phyloP scores from a whole-genome alignment of 2,888 invertebrate species.

The Chaetogeoica ovagalla region DNA sequence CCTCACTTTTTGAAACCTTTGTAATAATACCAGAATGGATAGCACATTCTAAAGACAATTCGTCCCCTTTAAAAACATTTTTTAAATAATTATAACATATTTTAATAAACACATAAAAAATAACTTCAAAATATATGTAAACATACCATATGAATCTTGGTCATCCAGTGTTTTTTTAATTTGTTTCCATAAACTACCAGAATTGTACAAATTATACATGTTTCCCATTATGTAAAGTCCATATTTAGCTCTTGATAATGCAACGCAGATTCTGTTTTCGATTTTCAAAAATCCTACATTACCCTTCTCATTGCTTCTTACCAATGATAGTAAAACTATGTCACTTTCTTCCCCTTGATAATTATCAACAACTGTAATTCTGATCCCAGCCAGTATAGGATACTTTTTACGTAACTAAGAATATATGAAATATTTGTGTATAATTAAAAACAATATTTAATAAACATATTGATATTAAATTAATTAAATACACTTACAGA shows the following conservation, averaged over 20 bases:
- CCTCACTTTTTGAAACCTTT: conserved; percentile 57
- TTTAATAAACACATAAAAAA: not conserved
- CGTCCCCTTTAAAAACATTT: conserved; percentile 51
- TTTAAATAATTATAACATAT: not conserved
- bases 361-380: conserved; percentile 73
- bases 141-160: conserved; percentile 63
- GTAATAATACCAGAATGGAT: conserved; percentile 62
- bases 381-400: conserved; percentile 62
- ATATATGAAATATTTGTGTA: not conserved
- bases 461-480: no score
- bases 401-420: conserved; percentile 40
- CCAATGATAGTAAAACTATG: conserved; percentile 77
- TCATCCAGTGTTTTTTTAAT: conserved; percentile 62
- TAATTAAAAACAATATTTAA: no score
- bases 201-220: conserved; percentile 64
- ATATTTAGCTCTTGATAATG: conserved; percentile 72
- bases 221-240: conserved; percentile 77
- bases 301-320: conserved; percentile 71
- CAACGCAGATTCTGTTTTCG: conserved; percentile 76
- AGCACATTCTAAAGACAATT: conserved; percentile 61
- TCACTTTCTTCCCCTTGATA: conserved; percentile 81
- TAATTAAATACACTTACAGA: conserved; percentile 25
- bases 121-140: conserved; percentile 12
- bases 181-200: conserved; percentile 65
- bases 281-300: conserved; percentile 73